Percentiles rank a stretch among this genome's conserved stretches.
phyloP scores from a whole-genome alignment of 2,113 vertebrate species.

The Varanus salvator region DNA sequence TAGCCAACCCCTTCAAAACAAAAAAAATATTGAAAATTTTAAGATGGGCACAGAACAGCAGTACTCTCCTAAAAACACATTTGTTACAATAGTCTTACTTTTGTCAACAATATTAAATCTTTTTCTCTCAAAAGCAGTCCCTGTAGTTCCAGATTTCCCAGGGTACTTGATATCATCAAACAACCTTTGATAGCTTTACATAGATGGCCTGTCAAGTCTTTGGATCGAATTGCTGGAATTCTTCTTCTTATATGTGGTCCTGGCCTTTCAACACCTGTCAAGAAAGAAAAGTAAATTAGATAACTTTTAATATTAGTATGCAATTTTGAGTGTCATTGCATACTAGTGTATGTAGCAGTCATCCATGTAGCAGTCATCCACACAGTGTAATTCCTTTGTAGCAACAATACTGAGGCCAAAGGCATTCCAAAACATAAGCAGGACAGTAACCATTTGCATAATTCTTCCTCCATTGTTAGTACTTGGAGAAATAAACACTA shows the following conservation, averaged over 20 bases:
- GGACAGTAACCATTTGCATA: neutral
- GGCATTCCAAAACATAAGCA: neutral
- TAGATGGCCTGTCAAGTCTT: slow-evolving; percentile 88
- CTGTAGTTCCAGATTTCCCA: slow-evolving; percentile 89
- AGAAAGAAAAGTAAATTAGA: slow-evolving; percentile 50
- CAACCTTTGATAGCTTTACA: slow-evolving; percentile 89
- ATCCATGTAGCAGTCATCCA: too few relatives aligned
- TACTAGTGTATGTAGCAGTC: too few relatives aligned
- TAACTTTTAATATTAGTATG: slow-evolving; percentile 11
- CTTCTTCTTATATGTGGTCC: slow-evolving; percentile 79
- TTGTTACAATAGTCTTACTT: slow-evolving; percentile 77
- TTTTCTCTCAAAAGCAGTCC: slow-evolving; percentile 88
- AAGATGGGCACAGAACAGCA: neutral
- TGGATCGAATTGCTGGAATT: slow-evolving; percentile 86
- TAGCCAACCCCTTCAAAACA: slow-evolving; percentile 84
- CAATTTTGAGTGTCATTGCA: too few relatives aligned
- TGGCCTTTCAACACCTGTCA: slow-evolving; percentile 76
- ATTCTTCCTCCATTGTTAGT: neutral
- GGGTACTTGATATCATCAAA: slow-evolving; percentile 80
- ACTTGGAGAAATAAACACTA: neutral
- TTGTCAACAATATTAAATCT: slow-evolving; percentile 87
- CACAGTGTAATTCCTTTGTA: neutral
- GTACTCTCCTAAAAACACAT: neutral
- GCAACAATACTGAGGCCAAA: neutral
- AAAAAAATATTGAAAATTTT: slow-evolving; percentile 41